Evolutionary conservation across 2,888 invertebrate species (phyloP), one percentile per base, ranked within the genome.

Genomic region (Archaeoteleia sp.): DNA sequence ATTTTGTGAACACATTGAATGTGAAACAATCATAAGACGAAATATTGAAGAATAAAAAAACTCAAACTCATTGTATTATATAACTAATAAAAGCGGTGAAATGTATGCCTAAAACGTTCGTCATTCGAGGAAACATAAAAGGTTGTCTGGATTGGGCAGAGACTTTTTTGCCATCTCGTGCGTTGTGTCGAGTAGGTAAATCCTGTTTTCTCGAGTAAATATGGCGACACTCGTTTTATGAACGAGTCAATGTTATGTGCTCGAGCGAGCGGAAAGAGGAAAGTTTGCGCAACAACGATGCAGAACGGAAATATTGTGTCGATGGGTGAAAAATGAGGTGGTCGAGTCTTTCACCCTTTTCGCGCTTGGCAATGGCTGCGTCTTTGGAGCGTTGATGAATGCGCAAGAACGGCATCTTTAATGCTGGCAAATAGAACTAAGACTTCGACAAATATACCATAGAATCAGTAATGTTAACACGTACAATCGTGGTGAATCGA

Each of bases 361-460:
- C 40, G 27, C 12, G 15, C 39, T 15, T 10, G 15, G 13, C 7
- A 13, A 20, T 20, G 35, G 25, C 20, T 7, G 23, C 5, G 2
- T 20, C 20, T 20, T 20, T 20, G 3, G 20, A 20, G 3, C 5
- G 20, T 5, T 5, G 20, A 27, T 14, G 46, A 40, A 39, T 27
- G 13, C 20, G 40, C n/a, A 27, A 17, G 27, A 9, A 32, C 15
- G 45, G 32, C 51, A 54, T 69, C 67, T 55, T 37, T 61, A 67
- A 67, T 62, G 66, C 58, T 55, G 55, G 72, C 78, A 77, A 78
- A 76, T 74, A 78, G 75, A 75, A 73, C 67, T 72, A 71, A 74
- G 70, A 67, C 70, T 71, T 76, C 70, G 73, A 66, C 77, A 78
- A 78, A 76, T 78, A 76, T 78, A 61, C 78, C 70, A 48, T 69